Evolutionary conservation across 2,113 vertebrate species (phyloP), one percentile per base, ranked within the genome.

Genomic region (Oryzias melastigma): DNA sequence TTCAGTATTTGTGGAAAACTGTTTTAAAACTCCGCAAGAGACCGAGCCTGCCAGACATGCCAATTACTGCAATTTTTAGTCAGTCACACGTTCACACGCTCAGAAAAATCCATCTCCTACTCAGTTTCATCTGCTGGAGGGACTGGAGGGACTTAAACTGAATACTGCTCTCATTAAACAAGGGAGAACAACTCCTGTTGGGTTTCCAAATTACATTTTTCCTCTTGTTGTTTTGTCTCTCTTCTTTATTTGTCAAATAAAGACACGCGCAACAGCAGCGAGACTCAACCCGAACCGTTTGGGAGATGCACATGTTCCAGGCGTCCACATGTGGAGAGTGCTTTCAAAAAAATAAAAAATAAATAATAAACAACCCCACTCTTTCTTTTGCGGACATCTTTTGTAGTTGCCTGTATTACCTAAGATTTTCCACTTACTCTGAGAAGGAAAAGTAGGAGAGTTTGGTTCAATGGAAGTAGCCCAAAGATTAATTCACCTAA

Each of bases 401-500:
- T 57, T 72, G 49, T 42, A n/a, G 29, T 48, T 73, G 71, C 52
- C 77, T 60, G 16, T 49, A 41, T 73, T 65, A 49, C 52, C 43
- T 52, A 51, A 73, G 62, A 16, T 73, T 77, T 64, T 51, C 42
- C 45, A 72, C 44, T 8, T 58, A 64, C 18, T 74, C 50, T 53
- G 3, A 13, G 50, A 70, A 62, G 50, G 16, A 60, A 62, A 64
- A 53, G 16, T 43, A 52, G 50, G 62, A 57, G 42, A 18, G 69
- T 75, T 22, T 81, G 72, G 66, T 59, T 81, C 64, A 81, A 68
- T 74, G 56, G 62, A 78, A 84, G 77, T 62, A 72, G 58, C 73
- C 55, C 66, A 82, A 83, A 87, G 75, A 88, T 87, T 87, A 85
- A 86, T 89, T 87, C 80, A 74, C 77, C 84, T 87, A 83, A 87